Evolutionary conservation across 2,888 invertebrate species (phyloP), one percentile per base, ranked within the genome.

Genomic region (Stramonita haemastoma): DNA sequence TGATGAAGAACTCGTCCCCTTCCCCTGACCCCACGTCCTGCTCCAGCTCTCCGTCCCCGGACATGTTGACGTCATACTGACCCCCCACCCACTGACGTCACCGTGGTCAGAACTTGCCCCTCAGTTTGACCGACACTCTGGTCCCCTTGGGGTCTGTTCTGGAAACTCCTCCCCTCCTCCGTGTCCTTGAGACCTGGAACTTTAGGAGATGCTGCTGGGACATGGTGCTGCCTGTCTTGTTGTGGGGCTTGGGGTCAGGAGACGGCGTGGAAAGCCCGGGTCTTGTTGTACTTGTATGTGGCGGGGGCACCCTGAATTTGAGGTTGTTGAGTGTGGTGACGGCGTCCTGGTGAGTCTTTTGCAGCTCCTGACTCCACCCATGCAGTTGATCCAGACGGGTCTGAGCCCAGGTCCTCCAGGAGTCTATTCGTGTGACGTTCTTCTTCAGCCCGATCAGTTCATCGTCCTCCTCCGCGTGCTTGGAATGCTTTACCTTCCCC

Each of bases 1-100:
- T 36, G 46, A 83, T 46, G 84, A 83, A 70, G 26, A 66, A 57
- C 66, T 66, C 88, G 84, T 36, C 88, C 6, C 81, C 81, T 36
- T 81, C 87, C 8, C 83, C 88, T 6, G 88, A 84, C 15, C 79
- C 81, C 5, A 29, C 29, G 26, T 87, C 87, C n/a, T 32, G 22
- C 22, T 34, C 60, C 26, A 13, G 19, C 26, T 87, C 87, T 15
- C 77, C 87, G 29, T 87, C 87, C 8, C 87, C 87, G 5, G 87
- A 87, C 17, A 79, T 34, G 46, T 86, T 29, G 32, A 26, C 26
- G 77, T 79, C 77, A 32, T 32, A 29, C 17, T 66, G 57, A 32
- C 1, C 1, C 66, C 32, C 66, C 32, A 60, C 17, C n/a, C 66
- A 66, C 11, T 32, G 29, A 56, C 6, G 60, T 15, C 81, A 29